A percentile compares a stretch with the other conserved stretches of the same genome.
Conservation (phyloP, 2,797 vertebrate species). For the Coluber constrictor region DNA sequence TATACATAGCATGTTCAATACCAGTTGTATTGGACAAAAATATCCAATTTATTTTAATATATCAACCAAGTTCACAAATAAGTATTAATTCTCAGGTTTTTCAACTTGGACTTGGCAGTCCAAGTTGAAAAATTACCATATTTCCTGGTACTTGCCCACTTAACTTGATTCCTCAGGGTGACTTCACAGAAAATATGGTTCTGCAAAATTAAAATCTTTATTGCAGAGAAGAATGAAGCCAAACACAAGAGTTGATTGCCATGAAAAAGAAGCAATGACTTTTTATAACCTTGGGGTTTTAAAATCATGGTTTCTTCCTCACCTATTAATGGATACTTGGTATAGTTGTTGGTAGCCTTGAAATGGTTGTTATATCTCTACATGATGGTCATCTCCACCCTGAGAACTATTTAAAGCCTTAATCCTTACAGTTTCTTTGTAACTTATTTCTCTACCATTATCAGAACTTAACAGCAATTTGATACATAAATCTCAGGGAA, state of each 20-base stretch:
- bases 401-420: neutral
- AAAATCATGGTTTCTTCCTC: neutral
- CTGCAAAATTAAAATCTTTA: neutral
- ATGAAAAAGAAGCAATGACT: neutral
- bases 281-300: neutral
- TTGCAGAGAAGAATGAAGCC: neutral
- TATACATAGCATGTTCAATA: neutral
- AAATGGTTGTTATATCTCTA: neutral
- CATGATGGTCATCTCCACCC: neutral
- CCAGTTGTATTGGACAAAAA: neutral
- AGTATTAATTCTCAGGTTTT: neutral
- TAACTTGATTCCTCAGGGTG: neutral
- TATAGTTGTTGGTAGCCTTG: neutral
- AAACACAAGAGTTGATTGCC: neutral
- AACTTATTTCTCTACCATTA: constrained; percentile 14
- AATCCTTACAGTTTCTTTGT: neutral
- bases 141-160: neutral
- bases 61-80: neutral
- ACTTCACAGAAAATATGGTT: neutral
- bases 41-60: constrained; percentile 7
- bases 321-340: neutral
- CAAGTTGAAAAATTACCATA: neutral
- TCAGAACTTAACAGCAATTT: constrained; percentile 11
- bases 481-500: neutral
- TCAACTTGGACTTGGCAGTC: neutral